Evolutionary conservation across 1,140 invertebrate species (phyloP).

Genomic region (Drosophila sp.): DNA sequence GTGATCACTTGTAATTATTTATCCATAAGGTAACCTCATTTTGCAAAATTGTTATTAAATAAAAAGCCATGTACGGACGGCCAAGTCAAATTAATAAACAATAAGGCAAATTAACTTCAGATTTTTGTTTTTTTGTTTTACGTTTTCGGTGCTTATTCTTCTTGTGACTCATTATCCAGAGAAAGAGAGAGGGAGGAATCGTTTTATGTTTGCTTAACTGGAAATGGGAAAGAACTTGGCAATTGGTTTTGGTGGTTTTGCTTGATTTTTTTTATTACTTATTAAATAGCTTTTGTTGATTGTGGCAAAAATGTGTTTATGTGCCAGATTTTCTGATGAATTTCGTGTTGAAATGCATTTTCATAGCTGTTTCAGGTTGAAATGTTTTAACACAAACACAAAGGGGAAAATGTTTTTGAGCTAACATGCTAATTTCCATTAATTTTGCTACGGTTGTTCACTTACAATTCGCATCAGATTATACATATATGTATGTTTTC

Average conservation of each 20-base stretch:
- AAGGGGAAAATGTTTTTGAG: background rate
- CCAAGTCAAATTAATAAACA: constrained; percentile 62
- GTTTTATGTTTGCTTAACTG: constrained; percentile 4
- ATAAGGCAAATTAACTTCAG: constrained; percentile 69
- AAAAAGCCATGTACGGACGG: constrained; percentile 36
- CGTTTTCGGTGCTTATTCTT: constrained; percentile 2
- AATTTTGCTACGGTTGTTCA: no score
- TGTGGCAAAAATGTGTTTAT: constrained; percentile 8
- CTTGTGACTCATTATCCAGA: constrained; percentile 9
- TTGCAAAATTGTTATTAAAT: constrained; percentile 24
- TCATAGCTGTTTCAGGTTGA: background rate
- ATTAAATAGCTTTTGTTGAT: constrained; percentile 18
- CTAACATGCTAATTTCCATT: background rate
- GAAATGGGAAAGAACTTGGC: constrained; percentile 4
- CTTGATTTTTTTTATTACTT: background rate
- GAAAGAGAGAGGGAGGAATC: background rate
- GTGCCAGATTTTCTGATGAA: background rate
- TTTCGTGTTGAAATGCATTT: background rate
- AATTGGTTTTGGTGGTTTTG: constrained; percentile 13
- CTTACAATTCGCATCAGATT: no score
- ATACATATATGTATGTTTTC: no score
- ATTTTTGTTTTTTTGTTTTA: constrained; percentile 20
- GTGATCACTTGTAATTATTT: constrained; percentile 73
- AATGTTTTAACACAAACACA: background rate
- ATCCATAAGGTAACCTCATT: constrained; percentile 69